Evolutionary conservation across 2,888 invertebrate genomes (phyloP).

Genomic region (Cylindroiulus punctatus): DNA sequence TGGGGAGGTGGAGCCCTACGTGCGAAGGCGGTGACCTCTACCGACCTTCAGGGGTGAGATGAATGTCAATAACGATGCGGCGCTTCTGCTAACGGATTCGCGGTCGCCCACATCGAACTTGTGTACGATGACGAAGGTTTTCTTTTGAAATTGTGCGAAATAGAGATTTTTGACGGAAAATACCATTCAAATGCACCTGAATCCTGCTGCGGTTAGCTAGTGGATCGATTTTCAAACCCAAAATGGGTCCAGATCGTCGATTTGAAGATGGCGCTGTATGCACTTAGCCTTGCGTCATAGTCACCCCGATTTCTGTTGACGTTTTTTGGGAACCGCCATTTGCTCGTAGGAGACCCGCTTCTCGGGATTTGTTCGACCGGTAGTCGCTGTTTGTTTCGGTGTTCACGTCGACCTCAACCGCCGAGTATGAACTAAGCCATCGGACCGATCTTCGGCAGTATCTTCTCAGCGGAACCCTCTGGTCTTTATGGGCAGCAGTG

Average conservation of each 20-base stretch:
- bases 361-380: conserved; percentile 10
- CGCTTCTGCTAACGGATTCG: not conserved
- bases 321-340: conserved; percentile 18
- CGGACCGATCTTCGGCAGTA: not conserved
- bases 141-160: not conserved
- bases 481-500: not conserved
- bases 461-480: not conserved
- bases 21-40: not conserved
- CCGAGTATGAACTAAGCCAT: not conserved
- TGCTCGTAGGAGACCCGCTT: not conserved
- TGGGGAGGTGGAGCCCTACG: too few species aligned
- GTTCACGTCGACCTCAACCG: not conserved
- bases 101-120: not conserved
- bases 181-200: not conserved
- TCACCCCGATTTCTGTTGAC: not conserved
- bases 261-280: not conserved
- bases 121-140: not conserved
- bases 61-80: not conserved
- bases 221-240: not conserved
- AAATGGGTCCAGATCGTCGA: not conserved
- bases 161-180: not conserved
- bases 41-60: not conserved
- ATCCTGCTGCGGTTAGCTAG: not conserved
- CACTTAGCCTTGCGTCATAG: not conserved
- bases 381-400: not conserved